Conservation (phyloP, 1,140 invertebrate genomes). For the Macrostomum lignano region DNA sequence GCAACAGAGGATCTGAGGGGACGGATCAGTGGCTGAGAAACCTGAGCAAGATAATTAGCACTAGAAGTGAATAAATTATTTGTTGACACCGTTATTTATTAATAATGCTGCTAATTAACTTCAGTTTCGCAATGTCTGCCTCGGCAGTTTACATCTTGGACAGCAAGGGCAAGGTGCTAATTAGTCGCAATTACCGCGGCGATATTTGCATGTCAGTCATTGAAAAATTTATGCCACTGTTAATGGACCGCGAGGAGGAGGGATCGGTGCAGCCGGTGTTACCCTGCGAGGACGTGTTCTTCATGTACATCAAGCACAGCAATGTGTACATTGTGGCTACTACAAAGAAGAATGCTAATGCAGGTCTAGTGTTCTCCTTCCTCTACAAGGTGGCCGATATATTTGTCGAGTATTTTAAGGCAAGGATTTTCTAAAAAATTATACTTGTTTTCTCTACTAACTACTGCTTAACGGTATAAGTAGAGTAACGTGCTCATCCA, state of each 20-base stretch:
- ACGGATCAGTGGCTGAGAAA: too few species aligned
- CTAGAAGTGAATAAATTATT: too few species aligned
- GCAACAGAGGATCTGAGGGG: too few species aligned
- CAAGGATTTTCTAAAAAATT: too few species aligned
- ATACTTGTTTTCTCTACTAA: too few species aligned
- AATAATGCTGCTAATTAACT: too few species aligned
- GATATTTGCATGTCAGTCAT: conserved; percentile 85
- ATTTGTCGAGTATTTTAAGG: conserved; percentile 95
- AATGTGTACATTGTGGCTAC: conserved; percentile 90
- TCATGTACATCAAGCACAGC: conserved; percentile 90
- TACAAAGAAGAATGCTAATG: conserved; percentile 88
- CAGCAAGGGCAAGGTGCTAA: conserved; percentile 80
- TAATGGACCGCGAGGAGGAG: conserved; percentile 97
- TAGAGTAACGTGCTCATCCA: too few species aligned
- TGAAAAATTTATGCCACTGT: conserved; percentile 88
- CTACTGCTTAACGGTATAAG: too few species aligned
- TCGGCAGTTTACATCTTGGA: conserved; percentile 80
- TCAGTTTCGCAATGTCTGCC: too few species aligned
- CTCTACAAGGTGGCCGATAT: too few species aligned
- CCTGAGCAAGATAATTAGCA: too few species aligned
- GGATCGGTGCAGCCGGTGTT: conserved; percentile 64
- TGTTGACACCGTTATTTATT: too few species aligned
- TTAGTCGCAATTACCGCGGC: conserved; percentile 85
- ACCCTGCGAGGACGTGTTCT: conserved; percentile 63
- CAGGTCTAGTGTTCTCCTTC: conserved; percentile 78